A percentile compares a stretch with the other conserved stretches of the same genome.
These are phyloP conservation scores for Rousettus leschenaultii DNA, from an alignment of 2,113 vertebrate species.

Conservation along the genomic window DNA sequence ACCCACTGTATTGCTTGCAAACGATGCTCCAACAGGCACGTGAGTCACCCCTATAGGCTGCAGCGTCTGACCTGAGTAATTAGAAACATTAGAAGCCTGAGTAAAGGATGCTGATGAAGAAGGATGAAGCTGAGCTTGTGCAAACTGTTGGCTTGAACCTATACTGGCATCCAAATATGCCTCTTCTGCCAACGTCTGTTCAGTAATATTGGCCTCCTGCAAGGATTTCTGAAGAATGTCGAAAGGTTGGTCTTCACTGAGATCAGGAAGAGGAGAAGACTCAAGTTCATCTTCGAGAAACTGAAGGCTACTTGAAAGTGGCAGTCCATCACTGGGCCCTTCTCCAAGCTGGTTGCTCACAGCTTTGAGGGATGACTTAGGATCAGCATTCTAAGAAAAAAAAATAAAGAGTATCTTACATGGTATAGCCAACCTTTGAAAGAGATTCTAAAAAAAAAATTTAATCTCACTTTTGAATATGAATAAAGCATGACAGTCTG, in stretches of 20 bases:
- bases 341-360: conserved; percentile 89
- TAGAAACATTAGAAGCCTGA: conserved; percentile 89
- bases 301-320: conserved; percentile 94
- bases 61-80: conserved; percentile 89
- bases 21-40: conserved; percentile 84
- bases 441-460: background rate
- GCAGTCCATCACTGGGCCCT: conserved; percentile 90
- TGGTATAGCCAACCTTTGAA: background rate
- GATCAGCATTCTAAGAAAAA: conserved; percentile 83
- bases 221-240: conserved; percentile 99
- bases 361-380: conserved; percentile 91
- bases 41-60: conserved; percentile 88
- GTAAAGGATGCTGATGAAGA: conserved; percentile 89
- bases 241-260: conserved; percentile 96
- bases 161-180: conserved; percentile 95
- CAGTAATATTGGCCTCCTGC: conserved; percentile 98
- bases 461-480: background rate
- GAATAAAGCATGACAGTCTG: background rate
- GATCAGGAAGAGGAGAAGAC: conserved; percentile 90
- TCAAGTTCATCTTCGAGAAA: conserved; percentile 97
- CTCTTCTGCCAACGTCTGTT: conserved; percentile 98
- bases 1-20: conserved; percentile 89
- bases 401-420: conserved; percentile 42
- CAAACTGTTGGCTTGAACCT: conserved; percentile 86
- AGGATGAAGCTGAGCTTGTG: conserved; percentile 87